Evolutionary conservation across 1,140 invertebrate genomes (phyloP), one percentile per base, ranked within the genome.

Genomic region (Aphidius ervi): DNA sequence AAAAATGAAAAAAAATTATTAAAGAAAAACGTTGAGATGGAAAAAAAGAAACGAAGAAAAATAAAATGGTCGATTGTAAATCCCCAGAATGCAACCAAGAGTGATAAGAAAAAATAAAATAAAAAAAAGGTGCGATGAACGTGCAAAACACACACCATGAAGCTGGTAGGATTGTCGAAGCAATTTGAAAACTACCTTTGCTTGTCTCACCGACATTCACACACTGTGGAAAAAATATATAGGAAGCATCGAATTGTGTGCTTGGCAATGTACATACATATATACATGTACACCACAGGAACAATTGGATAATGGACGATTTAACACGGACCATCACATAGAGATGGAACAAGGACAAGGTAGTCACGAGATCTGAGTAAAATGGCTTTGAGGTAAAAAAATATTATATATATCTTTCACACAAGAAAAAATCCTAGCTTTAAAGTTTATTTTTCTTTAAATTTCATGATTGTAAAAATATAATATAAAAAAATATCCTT

Each of bases 301-400:
- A 62, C 66, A 70, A 69, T 72, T 69, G 68, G 67, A 67, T 72
- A 73, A 73, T 73, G 70, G 71, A 58, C 71, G 68, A 73, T 73
- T 73, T 70, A 73, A 70, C 71, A 72, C 70, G 70, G 64, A 60
- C 66, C 70, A 72, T 73, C 70, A 62, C 70, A 73, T 72, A 70
- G 65, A 62, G 61, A 66, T 58, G 67, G 65, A 61, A 66, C 70
- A 68, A 67, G 68, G 59, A 65, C 63, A 53, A 58, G 62, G 58
- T 49, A 20, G 47, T 39, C 40, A 10, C 41, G 65, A 59, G 67
- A 54, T 54, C 52, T 56, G 55, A 54, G 52, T 16, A 20, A 54
- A 42, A 40, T 40, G 5, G 42, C 5, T 7, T 7, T 16, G 16
- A 16, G 5, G 5, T 43, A 42, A 41, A 54, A 54, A 39, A 52